Base-by-base conservation (phyloP, 2,797 vertebrate species). In the Lateolabrax maculatus region DNA sequence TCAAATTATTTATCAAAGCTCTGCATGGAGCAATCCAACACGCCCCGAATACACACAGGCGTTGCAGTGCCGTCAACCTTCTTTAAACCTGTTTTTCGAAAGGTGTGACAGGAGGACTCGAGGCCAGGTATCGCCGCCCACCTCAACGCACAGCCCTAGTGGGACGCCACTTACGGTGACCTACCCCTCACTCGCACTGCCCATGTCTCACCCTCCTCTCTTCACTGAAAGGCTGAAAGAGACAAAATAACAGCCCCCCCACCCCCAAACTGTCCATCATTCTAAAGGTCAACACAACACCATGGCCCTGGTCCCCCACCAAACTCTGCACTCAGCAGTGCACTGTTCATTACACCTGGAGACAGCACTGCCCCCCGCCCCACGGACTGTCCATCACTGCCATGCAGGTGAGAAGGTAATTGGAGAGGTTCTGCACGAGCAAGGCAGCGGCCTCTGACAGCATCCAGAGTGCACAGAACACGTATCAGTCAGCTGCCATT, bases 251-350 rank as follows among this genome's bases (percentile, higher is more conserved):
- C 66, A 80, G 55, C 72, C 63, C 66, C n/a, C 46, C 39, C 62
- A 63, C 69, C 70, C 78, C 79, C 43, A 75, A 80, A 80, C 83
- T 83, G 86, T 89, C 89, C 69, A 88, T 90, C 88, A 88, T 68
- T 79, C 12, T 80, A 87, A 91, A 90, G 88, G 88, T 89, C 90
- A 92, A 68, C 64, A 75, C 68, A 89, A 87, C 86, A 84, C 60
- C 27, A 43, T 51, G 56, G 70, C 75, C 66, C n/a, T 60, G 73
- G 86, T 85, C 79, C 55, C 60, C 41, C 25, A 84, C 55, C 62
- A 70, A 61, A 82, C 73, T 75, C 63, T 65, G 81, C 83, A 70
- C 77, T 82, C 74, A 52, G 66, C 83, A 68, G 76, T 61, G 46
- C 57, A 81, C 66, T 85, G 85, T 86, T 85, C 80, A 83, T 90